Evolutionary conservation across 2,797 vertebrate genomes (phyloP).

Genomic region (Karalla daura): DNA sequence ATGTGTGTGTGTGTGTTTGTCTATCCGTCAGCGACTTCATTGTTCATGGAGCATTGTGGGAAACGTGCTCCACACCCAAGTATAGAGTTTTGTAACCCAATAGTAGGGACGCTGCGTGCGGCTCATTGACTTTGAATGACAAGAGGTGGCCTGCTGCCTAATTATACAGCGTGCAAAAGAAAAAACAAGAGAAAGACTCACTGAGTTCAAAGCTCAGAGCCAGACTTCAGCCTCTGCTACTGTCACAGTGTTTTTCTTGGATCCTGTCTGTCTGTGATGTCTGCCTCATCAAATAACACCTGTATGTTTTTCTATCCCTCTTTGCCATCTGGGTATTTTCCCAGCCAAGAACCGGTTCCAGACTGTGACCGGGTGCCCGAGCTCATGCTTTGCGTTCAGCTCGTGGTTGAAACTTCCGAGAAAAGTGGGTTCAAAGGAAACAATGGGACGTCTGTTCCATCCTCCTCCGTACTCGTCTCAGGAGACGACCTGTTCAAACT

Average conservation of each 20-base stretch:
- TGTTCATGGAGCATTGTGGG: constrained; percentile 17
- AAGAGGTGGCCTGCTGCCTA: no score
- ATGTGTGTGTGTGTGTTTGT: constrained; percentile 15
- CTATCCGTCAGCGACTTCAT: constrained; percentile 11
- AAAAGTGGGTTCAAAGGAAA: constrained; percentile 8
- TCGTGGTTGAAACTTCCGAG: neutral
- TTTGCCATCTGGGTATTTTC: neutral
- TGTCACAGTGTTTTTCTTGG: no score
- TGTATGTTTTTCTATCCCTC: no score
- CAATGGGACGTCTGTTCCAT: constrained; percentile 31
- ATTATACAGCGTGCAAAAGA: no score
- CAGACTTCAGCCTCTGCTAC: no score
- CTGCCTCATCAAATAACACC: no score
- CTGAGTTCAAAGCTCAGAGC: no score
- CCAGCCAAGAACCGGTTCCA: neutral
- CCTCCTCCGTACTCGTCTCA: constrained; percentile 3
- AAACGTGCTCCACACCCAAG: constrained; percentile 42
- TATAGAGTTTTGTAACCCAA: constrained; percentile 29
- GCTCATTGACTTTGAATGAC: no score
- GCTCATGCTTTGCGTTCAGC: neutral
- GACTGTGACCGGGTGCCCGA: neutral
- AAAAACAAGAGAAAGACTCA: no score
- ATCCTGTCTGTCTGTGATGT: no score
- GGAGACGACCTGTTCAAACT: constrained; percentile 48
- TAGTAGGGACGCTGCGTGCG: neutral